Evolutionary conservation across 2,797 vertebrate species (phyloP), one percentile per base, ranked within the genome.

Genomic region (Denticeps clupeoides): DNA sequence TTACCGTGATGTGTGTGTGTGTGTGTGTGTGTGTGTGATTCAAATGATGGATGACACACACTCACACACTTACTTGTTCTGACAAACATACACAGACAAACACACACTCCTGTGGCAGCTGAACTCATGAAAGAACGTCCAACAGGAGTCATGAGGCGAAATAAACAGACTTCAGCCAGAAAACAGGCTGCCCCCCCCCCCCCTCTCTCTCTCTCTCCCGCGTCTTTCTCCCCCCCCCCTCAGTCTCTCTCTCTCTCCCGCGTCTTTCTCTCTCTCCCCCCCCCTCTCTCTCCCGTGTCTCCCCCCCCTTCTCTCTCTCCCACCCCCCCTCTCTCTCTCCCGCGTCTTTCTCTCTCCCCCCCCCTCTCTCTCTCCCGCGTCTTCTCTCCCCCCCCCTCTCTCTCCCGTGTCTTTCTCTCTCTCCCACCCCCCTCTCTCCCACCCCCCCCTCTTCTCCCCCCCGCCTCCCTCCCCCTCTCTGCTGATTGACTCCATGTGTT

Each of bases 321-420:
- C 50, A 22, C 29, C 49, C 52, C 24, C 9, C 15, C 7, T 24
- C n/a, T 37, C 24, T 68, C 51, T 70, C 58, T 73, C 65, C 68
- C 68, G 75, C 72, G 75, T 73, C 70, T 49, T 33, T 23, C 27
- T 24, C 28, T 11, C 15, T 23, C 25, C 25, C 3, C 22, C 13
- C 27, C 5, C n/a, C 23, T 28, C 9, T n/a, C 12, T 16, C 32
- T 45, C 46, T 23, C 16, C 9, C 19, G 31, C 33, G 37, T 29
- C 35, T 31, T 25, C 15, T 10, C 28, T 12, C 33, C 43, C 7
- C 2, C 15, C 6, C 25, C 4, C 35, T n/a, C 27, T 32, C 25
- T 7, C 18, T n/a, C 21, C 29, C 4, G 7, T 7, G 24, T 7
- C 12, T 4, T 13, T 69, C 57, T 68, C 60, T 77, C 24, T 25